These are phyloP conservation scores for Pygoscelis antarcticus DNA, from an alignment of 2,113 vertebrate genomes.

Conservation along the genomic window DNA sequence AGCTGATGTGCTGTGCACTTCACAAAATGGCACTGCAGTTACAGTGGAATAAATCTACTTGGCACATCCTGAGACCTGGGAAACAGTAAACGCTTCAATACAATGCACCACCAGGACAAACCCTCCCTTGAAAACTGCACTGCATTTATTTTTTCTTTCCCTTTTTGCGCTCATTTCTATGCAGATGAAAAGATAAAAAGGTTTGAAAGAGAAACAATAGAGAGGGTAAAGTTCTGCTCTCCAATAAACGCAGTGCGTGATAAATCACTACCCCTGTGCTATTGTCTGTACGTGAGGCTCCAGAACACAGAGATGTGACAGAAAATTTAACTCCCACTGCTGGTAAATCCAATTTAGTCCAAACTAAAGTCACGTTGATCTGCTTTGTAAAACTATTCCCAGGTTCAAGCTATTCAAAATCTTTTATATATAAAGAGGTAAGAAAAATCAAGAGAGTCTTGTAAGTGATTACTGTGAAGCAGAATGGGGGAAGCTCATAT, in stretches of 20 bases:
- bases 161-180: background rate
- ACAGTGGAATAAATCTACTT: background rate
- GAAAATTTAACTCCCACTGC: conserved; percentile 12
- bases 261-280: background rate
- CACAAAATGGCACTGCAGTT: background rate
- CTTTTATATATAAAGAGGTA: background rate
- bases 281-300: background rate
- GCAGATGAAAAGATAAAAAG: background rate
- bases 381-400: conserved; percentile 14
- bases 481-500: background rate
- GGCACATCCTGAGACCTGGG: background rate
- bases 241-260: background rate
- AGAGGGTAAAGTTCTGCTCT: background rate
- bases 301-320: background rate
- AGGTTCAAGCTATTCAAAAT: background rate
- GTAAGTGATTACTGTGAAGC: background rate
- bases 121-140: background rate
- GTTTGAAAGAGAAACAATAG: background rate
- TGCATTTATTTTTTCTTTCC: background rate
- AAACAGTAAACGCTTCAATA: background rate
- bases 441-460: background rate
- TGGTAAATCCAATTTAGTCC: background rate
- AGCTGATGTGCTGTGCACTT: background rate
- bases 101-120: background rate
- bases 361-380: background rate